These are phyloP conservation scores for Plecturocebus donacophilus DNA, from an alignment of 2,113 vertebrate genomes.

Conservation along the genomic window DNA sequence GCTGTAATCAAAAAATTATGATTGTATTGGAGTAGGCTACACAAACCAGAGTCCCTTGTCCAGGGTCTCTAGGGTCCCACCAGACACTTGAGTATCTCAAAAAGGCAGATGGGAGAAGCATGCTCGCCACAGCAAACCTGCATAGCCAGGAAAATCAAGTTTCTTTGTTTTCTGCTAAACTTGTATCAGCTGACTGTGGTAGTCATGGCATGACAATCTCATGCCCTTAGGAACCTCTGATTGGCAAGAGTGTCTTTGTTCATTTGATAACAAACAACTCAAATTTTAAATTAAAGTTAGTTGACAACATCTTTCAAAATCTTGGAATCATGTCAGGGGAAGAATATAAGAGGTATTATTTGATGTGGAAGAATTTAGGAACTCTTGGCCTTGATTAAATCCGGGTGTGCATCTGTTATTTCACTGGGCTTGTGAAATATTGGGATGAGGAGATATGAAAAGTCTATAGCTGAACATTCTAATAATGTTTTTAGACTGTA, in stretches of 20 bases:
- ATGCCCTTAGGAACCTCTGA: neutral
- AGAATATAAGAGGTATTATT: neutral
- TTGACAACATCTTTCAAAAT: neutral
- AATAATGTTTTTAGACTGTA: neutral
- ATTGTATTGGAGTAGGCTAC: neutral
- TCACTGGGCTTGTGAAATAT: neutral
- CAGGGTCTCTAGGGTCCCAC: neutral
- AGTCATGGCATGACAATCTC: neutral
- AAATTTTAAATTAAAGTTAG: constrained; percentile 10
- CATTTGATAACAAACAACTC: neutral
- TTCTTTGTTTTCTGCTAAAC: neutral
- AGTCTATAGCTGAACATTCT: neutral
- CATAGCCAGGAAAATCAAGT: neutral
- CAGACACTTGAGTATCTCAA: neutral
- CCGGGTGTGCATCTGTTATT: neutral
- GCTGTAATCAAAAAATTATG: neutral
- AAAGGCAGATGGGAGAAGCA: neutral
- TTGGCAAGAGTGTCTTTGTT: neutral
- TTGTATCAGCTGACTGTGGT: neutral
- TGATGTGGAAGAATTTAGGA: neutral
- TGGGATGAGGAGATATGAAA: neutral
- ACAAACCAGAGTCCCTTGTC: constrained; percentile 9
- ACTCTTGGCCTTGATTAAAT: neutral
- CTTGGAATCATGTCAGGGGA: neutral
- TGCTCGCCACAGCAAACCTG: neutral